Evolutionary conservation across 2,797 vertebrate species (phyloP), one percentile per base, ranked within the genome.

Genomic region (Ctenopoma kingsleyae): DNA sequence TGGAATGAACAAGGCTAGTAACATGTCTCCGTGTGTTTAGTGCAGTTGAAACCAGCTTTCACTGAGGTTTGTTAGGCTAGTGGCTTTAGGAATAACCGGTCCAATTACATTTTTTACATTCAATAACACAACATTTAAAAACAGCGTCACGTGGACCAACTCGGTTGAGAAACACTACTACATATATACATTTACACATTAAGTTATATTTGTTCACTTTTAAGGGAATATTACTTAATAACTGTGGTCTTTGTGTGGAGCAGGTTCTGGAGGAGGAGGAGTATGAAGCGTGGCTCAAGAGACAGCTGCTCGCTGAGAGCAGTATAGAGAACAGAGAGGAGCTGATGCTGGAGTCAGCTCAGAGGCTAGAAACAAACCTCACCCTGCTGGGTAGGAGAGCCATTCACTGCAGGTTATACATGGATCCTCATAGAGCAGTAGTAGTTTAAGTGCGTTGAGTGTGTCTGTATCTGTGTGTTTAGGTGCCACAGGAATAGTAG

Each of bases 401-500:
- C 6, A 4, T 30, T 44, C 22, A 6, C 5, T 20, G 30, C 40
- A 47, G 1, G 44, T 5, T 5, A 50, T 40, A 19, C 43, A 11
- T 4, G 1, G 7, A 51, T 7, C 48, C 20, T 4, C 16, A 9
- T 8, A 11, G 40, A 27, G 19, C 20, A 20, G 17, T 3, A 5
- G 3, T 8, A 35, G 13, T 5, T 6, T 9, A 15, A n/a, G n/a
- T n/a, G n/a, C n/a, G n/a, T n/a, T n/a, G n/a, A n/a, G n/a, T n/a
- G n/a, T n/a, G n/a, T n/a, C 13, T 59, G 7, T 66, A 0, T 47
- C 11, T 74, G 35, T 67, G 23, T 70, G 35, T 80, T 3, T 63
- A 99, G 98, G 98, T 55, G 95, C 96, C 58, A 99, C 98, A 0
- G 98, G 97, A 52, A 96, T 99, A 67, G 93, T 98, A 35, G 98